Evolutionary conservation across 2,888 invertebrate species (phyloP).

Genomic region (Halictus quadricinctus): DNA sequence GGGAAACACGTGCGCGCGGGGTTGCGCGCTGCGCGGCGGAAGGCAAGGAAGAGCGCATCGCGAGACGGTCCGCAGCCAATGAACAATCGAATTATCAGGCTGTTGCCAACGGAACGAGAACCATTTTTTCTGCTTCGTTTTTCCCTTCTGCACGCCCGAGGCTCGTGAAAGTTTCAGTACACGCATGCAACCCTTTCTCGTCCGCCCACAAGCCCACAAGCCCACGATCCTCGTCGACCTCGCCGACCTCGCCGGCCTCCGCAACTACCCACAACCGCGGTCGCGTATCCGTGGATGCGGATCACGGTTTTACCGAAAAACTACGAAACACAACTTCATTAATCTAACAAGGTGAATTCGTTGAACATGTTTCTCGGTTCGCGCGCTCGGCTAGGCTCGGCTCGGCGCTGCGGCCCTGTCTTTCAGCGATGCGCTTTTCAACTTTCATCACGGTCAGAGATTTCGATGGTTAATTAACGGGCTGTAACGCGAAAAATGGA

Average conservation of each 20-base stretch:
- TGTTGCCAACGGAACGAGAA: constrained; percentile 55
- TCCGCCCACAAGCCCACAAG: background rate
- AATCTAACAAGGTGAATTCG: constrained; percentile 55
- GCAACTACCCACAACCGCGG: background rate
- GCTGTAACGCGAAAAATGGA: background rate
- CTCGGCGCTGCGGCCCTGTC: background rate
- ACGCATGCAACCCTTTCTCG: constrained; percentile 34
- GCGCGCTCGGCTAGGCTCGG: background rate
- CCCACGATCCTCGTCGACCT: background rate
- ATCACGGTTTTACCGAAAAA: constrained; percentile 49
- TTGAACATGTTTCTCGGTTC: constrained; percentile 21
- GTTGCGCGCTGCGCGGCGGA: background rate
- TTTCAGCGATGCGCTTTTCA: background rate
- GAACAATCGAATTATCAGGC: constrained; percentile 63
- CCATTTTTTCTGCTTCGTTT: constrained; percentile 59
- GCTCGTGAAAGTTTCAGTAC: constrained; percentile 57
- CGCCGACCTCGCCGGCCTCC: background rate
- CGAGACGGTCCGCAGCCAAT: constrained; percentile 8
- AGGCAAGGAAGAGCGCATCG: constrained; percentile 40
- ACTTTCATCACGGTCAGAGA: background rate
- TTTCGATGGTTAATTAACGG: constrained; percentile 10
- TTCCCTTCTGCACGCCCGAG: constrained; percentile 38
- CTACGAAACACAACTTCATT: constrained; percentile 54
- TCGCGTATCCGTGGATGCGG: constrained; percentile 39
- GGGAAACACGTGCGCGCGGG: constrained; percentile 34